phyloP scores from a whole-genome alignment of 2,113 vertebrate species.

The Protobothrops mucrosquamatus region DNA sequence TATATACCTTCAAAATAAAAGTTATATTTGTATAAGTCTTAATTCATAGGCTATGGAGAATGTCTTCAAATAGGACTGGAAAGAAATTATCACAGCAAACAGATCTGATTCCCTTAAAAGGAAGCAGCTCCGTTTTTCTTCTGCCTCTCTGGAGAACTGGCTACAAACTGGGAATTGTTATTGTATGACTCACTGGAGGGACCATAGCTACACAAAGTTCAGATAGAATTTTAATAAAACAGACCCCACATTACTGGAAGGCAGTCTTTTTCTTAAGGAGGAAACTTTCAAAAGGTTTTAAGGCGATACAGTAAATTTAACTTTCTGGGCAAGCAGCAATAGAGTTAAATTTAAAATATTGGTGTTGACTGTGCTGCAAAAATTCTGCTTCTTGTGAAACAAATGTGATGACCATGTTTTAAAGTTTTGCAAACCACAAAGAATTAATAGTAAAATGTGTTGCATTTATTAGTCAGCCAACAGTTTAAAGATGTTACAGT shows the following conservation, averaged over 20 bases:
- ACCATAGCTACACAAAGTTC: conserved; percentile 59
- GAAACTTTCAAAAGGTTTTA: conserved; percentile 17
- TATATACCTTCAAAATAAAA: conserved; percentile 56
- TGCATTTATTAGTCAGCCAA: not conserved
- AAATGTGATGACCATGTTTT: conserved; percentile 1
- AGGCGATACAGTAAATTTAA: not conserved
- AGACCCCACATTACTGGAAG: conserved; percentile 32
- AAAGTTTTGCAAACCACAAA: not conserved
- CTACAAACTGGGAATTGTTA: conserved; percentile 78
- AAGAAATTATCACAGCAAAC: conserved; percentile 69
- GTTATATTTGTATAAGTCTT: conserved; percentile 52
- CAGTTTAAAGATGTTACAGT: not conserved
- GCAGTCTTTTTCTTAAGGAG: conserved; percentile 37
- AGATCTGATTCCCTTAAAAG: conserved; percentile 88
- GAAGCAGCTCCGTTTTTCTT: conserved; percentile 78
- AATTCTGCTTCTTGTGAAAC: not conserved
- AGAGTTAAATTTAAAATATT: not conserved
- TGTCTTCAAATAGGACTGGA: conserved; percentile 65
- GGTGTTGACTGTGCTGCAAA: not conserved
- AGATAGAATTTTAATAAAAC: conserved; percentile 61
- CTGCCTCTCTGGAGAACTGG: conserved; percentile 82
- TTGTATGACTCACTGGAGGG: conserved; percentile 75
- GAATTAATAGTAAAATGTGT: not conserved
- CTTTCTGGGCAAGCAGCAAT: not conserved
- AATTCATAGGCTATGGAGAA: conserved; percentile 62